Evolutionary conservation across 2,888 invertebrate genomes (phyloP).

Genomic region (Nemotelus pantherinus): DNA sequence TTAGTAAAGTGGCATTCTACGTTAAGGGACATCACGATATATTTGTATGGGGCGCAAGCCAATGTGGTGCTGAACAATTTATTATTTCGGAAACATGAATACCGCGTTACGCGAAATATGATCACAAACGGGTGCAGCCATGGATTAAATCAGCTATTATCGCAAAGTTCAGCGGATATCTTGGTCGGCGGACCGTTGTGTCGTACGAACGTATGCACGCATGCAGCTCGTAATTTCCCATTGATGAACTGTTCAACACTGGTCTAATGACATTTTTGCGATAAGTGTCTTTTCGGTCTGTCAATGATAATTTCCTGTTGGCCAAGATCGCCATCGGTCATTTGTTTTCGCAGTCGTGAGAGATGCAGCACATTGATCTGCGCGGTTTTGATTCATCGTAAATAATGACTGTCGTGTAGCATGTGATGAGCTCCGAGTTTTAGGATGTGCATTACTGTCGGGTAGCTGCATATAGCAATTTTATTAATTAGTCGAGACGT

Average conservation of each 20-base stretch:
- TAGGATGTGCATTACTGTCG: conserved; percentile 28
- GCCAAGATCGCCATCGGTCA: conserved; percentile 32
- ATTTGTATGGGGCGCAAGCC: conserved; percentile 33
- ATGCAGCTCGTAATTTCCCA: neutral
- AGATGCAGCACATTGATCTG: neutral
- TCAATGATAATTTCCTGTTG: conserved; percentile 39
- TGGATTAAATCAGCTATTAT: conserved; percentile 4
- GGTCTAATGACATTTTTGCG: conserved; percentile 39
- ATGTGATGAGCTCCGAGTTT: conserved; percentile 31
- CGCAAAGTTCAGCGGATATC: neutral
- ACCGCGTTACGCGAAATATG: conserved; percentile 34
- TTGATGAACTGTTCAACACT: conserved; percentile 40
- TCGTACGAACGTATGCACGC: neutral
- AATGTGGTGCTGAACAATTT: conserved; percentile 30
- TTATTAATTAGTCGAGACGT: conserved; percentile 35
- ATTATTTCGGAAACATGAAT: conserved; percentile 29
- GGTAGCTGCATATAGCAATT: conserved; percentile 21
- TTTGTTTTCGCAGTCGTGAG: neutral
- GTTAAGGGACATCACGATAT: conserved; percentile 35
- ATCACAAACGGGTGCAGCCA: neutral
- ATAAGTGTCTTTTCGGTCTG: conserved; percentile 40
- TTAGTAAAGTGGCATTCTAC: conserved; percentile 32
- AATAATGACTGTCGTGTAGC: conserved; percentile 22
- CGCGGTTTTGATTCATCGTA: conserved; percentile 6
- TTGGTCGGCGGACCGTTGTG: neutral